phyloP scores from a whole-genome alignment of 2,113 vertebrate genomes.

The Neolamprologus sp. region DNA sequence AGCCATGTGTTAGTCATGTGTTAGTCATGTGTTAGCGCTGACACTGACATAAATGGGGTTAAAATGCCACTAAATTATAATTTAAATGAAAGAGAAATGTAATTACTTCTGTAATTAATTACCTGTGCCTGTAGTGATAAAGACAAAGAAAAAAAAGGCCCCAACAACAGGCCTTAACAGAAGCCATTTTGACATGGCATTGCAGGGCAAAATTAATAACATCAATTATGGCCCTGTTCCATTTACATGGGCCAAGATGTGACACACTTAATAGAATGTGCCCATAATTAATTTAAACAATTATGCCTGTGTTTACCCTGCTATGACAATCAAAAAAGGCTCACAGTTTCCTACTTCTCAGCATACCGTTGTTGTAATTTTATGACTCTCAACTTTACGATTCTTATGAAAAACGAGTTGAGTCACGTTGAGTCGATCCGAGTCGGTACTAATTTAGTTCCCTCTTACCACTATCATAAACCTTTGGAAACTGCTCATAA shows the following conservation, averaged over 20 bases:
- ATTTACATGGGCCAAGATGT: neutral
- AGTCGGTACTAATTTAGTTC: neutral
- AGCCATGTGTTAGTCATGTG: neutral
- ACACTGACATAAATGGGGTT: neutral
- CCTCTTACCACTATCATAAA: neutral
- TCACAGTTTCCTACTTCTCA: neutral
- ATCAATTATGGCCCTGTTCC: neutral
- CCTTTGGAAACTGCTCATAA: neutral
- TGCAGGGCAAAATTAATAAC: neutral
- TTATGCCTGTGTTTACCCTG: neutral
- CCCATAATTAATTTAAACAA: neutral
- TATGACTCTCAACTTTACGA: neutral
- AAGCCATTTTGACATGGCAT: neutral
- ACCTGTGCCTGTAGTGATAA: neutral
- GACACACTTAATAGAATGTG: neutral
- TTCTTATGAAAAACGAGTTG: neutral
- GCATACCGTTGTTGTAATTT: neutral
- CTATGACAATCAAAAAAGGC: neutral
- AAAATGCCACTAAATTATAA: neutral
- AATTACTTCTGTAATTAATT: neutral
- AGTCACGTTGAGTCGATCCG: neutral
- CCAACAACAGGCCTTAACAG: neutral
- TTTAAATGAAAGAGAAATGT: neutral
- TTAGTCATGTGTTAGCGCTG: neutral
- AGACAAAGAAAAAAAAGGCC: neutral